Evolutionary conservation across 1,140 invertebrate genomes (phyloP).

Genomic region (Caenorhabditis latens): DNA sequence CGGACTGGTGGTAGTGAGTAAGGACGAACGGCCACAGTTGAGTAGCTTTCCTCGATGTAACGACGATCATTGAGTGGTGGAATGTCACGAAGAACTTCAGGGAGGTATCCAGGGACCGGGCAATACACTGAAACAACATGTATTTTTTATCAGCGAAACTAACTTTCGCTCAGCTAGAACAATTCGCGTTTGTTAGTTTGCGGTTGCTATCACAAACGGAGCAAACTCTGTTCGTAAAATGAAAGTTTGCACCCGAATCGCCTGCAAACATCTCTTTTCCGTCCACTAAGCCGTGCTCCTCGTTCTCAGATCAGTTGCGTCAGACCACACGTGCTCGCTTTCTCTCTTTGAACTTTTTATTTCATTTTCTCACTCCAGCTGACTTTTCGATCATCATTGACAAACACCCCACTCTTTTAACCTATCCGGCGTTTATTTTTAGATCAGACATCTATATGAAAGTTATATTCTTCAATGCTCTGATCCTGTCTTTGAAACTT

Average conservation of each 20-base stretch:
- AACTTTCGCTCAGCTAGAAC: background rate
- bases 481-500: background rate
- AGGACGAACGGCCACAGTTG: slow-evolving; percentile 56
- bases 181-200: background rate
- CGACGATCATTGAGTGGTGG: slow-evolving; percentile 76
- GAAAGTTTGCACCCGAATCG: slow-evolving; percentile 23
- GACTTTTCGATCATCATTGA: slow-evolving; percentile 26
- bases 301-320: slow-evolving; percentile 58
- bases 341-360: background rate
- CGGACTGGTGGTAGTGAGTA: slow-evolving; percentile 72
- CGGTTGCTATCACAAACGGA: background rate
- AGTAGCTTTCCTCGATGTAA: slow-evolving; percentile 72
- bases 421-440: slow-evolving; percentile 19
- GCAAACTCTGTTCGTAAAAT: background rate
- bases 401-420: slow-evolving; percentile 3
- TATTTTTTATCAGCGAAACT: background rate
- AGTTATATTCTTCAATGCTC: background rate
- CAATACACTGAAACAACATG: slow-evolving; percentile 71
- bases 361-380: slow-evolving; percentile 6
- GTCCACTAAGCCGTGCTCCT: slow-evolving; percentile 26
- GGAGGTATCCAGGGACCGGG: slow-evolving; percentile 75
- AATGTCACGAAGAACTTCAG: slow-evolving; percentile 73
- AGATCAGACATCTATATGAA: background rate
- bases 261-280: slow-evolving; percentile 23
- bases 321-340: slow-evolving; percentile 34